These are phyloP conservation scores for Cliona cf. orientalis DNA, from an alignment of 37 sponge, comb jelly and placozoan species.

Conservation along the genomic window DNA sequence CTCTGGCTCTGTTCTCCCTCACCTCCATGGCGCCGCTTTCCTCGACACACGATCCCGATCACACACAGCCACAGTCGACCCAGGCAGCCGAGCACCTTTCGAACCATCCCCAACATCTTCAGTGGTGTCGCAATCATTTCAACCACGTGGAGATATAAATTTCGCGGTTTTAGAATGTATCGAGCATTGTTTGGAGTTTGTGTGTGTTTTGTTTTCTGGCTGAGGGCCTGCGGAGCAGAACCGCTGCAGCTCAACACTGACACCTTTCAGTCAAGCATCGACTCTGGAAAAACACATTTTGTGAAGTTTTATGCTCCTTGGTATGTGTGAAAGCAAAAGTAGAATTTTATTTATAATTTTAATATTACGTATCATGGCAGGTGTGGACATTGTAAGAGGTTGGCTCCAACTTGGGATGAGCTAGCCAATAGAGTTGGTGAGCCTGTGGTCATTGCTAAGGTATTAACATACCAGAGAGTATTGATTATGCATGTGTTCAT, in stretches of 20 bases:
- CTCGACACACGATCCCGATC: no score
- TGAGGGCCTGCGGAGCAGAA: no score
- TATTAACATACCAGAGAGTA: background rate
- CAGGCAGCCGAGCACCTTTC: background rate
- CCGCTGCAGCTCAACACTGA: conserved; percentile 28
- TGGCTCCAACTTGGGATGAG: conserved; percentile 62
- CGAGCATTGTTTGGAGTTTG: no score
- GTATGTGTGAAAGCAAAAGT: conserved; percentile 14
- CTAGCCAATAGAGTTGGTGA: conserved; percentile 1
- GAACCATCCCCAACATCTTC: background rate
- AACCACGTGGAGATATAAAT: no score
- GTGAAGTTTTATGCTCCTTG: conserved; percentile 67
- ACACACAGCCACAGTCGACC: background rate
- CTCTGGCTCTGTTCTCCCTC: no score
- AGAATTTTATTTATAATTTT: background rate
- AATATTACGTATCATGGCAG: conserved; percentile 9
- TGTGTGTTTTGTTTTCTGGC: no score
- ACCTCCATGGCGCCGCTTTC: no score
- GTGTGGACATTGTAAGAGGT: conserved; percentile 66
- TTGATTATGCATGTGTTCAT: background rate
- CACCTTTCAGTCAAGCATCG: conserved; percentile 14
- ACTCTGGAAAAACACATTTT: conserved; percentile 32
- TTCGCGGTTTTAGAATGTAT: no score
- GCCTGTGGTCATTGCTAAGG: conserved; percentile 46
- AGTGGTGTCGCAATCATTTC: background rate